Evolutionary conservation across 2,888 invertebrate species (phyloP), one percentile per base, ranked within the genome.

Genomic region (Stenodera caucasica): DNA sequence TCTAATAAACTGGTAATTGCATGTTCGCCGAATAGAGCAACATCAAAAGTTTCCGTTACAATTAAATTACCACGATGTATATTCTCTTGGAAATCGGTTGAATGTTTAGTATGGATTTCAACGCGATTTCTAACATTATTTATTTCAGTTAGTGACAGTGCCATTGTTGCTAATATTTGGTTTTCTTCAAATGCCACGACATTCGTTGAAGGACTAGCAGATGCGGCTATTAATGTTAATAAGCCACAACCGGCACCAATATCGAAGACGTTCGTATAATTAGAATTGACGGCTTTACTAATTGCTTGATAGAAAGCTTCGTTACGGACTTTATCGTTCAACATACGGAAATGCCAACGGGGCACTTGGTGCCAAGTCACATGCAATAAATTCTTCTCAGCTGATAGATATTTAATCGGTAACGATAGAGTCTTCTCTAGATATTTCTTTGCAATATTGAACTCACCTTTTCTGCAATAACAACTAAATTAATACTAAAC

Each of bases 341-440:
- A 78, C 92, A 93, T 93, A 60, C 89, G 82, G 77, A 88, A 92
- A 77, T 93, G 92, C 92, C 93, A 93, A 54, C 91, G 81, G 63
- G 90, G 89, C 49, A 92, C 84, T 60, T 90, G 80, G 65, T 86
- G 80, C 76, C 89, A 88, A 70, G 86, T 87, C 0, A 89, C 81
- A 64, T 88, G 88, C 74, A 90, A 86, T 15, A 90, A 79, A 75
- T 89, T 89, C 73, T 87, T 87, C 70, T 87, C 86, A 12, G 72
- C 72, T 29, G 74, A 73, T 49, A 79, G 64, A 58, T 69, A 74
- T n/a, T 71, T 65, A 14, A 58, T 66, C 23, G 70, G 64, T 29
- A 62, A 67, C 30, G 61, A 65, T 8, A 70, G 65, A 9, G 76
- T 76, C 40, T 61, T 52, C 65, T 75, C 67, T 26, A 79, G 66